These are phyloP conservation scores for Eugnorisma glareosa DNA, from an alignment of 2,888 invertebrate species.

Conservation along the genomic window DNA sequence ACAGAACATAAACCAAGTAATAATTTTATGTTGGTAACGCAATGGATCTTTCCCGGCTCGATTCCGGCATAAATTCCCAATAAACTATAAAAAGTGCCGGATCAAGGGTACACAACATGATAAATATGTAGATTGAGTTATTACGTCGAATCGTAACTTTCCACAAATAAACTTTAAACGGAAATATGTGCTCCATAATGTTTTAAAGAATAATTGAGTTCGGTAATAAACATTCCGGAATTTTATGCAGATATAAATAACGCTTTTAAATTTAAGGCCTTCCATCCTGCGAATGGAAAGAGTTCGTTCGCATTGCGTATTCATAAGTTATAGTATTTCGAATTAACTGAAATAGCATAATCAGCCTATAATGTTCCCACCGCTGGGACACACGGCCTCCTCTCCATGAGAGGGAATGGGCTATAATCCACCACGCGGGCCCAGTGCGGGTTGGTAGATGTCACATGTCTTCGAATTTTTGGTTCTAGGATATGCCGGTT, in stretches of 20 bases:
- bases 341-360: too few species aligned
- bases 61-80: constrained; percentile 58
- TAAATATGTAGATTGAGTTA: constrained; percentile 61
- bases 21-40: constrained; percentile 15
- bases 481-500: too few species aligned
- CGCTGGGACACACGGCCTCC: too few species aligned
- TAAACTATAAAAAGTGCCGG: constrained; percentile 65
- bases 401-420: too few species aligned
- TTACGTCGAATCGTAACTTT: constrained; percentile 53
- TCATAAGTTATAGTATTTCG: neutral
- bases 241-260: constrained; percentile 46
- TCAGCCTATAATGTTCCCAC: too few species aligned
- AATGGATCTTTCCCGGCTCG: constrained; percentile 30
- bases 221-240: constrained; percentile 32
- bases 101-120: constrained; percentile 31
- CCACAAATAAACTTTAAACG: constrained; percentile 51
- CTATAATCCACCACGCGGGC: too few species aligned
- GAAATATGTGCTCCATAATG: constrained; percentile 42
- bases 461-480: too few species aligned
- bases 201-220: constrained; percentile 32
- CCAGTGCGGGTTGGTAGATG: too few species aligned
- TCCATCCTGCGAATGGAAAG: constrained; percentile 6
- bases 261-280: constrained; percentile 1
- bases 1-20: constrained; percentile 21
- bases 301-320: constrained; percentile 23